Evolutionary conservation across 2,797 vertebrate species (phyloP), one percentile per base, ranked within the genome.

Genomic region (Intellagama lesueurii): DNA sequence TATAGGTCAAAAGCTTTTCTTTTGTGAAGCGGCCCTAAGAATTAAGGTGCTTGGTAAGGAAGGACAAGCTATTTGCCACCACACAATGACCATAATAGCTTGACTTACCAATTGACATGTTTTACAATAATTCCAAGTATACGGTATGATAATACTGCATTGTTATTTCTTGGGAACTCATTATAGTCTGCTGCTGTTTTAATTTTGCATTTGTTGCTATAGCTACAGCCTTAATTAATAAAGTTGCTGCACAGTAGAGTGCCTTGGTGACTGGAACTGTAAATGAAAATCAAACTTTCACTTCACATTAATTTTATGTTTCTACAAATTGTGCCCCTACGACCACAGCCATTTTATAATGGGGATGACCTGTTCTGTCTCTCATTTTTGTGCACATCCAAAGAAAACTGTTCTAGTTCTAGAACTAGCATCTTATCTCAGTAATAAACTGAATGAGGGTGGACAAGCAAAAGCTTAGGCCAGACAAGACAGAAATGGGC

Each of bases 51-150:
- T 22, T 35, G 0, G 86, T 83, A 60, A 84, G 1, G 11, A 0
- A 60, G 83, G 60, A 91, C 32, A 7, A 75, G 22, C 11, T 72
- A 22, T 44, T 40, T 32, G 52, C 0, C 73, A 88, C 69, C 86
- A 90, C 49, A 89, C 40, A 52, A 2, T 91, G 79, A 87, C 47
- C 88, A 85, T 44, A 88, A 92, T 30, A 69, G 11, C 19, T 94
- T 93, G 94, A 93, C 91, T 93, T 83, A 77, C 92, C 76, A 86
- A 84, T 8, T 84, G 78, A 72, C 56, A 94, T 26, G n/a, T 88
- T 24, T 87, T 91, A 68, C 32, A 86, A 60, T 17, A 69, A 85
- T 90, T 90, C 44, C 56, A 69, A 77, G 49, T 52, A 90, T 76
- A 87, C 26, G 64, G 8, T 86, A 81, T 94, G 72, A 92, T 91